These are phyloP conservation scores for Climacteris rufus DNA, from an alignment of 2,113 vertebrate genomes.

Conservation along the genomic window DNA sequence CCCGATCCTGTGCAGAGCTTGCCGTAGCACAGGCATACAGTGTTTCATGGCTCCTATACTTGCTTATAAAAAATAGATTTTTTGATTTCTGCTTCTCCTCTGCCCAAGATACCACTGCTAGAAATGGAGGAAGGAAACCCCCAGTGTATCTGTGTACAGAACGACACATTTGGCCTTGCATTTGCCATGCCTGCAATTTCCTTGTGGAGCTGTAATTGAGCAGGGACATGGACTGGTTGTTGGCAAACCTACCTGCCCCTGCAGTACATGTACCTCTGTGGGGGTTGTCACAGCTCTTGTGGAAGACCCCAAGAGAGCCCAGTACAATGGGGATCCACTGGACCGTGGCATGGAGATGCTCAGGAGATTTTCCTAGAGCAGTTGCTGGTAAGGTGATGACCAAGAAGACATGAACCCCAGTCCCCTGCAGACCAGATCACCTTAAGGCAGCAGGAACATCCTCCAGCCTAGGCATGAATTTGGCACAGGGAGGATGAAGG, in stretches of 20 bases:
- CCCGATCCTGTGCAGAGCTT: background rate
- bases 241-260: background rate
- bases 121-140: background rate
- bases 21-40: background rate
- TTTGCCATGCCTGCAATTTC: background rate
- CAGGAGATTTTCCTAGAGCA: background rate
- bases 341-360: background rate
- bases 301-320: background rate
- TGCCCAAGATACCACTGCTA: background rate
- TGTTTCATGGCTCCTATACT: background rate
- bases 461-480: background rate
- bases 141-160: background rate
- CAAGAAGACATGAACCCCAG: background rate
- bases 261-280: rapidly evolving
- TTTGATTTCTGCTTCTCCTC: background rate
- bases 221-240: background rate
- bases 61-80: background rate
- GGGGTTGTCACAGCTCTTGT: background rate
- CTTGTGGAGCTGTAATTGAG: background rate
- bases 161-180: background rate
- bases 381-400: background rate
- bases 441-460: background rate
- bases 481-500: background rate
- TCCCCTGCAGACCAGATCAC: background rate
- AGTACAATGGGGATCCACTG: background rate